Conservation (phyloP, 2,888 invertebrate genomes). For the Drosophila pegasa region DNA sequence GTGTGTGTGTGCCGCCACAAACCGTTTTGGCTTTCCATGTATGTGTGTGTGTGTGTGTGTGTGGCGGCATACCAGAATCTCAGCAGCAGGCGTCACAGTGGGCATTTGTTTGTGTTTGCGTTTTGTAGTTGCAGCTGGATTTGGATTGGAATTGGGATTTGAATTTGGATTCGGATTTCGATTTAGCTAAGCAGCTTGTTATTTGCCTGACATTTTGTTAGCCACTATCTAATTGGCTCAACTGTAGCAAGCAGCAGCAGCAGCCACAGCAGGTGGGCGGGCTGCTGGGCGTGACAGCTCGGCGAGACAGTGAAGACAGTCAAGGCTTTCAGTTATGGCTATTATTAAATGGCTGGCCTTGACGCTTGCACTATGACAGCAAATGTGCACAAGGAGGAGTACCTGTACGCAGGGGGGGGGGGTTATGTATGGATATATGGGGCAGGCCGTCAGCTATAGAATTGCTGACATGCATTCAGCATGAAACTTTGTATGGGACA, state of each 20-base stretch:
- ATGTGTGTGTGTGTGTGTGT: not conserved
- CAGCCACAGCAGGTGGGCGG: not conserved
- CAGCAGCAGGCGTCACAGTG: conserved; percentile 3
- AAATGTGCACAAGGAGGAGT: not conserved
- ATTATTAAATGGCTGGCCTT: conserved; percentile 40
- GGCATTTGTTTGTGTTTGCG: conserved; percentile 2
- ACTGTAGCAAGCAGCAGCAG: not conserved
- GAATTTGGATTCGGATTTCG: conserved; percentile 1
- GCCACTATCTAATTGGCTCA: conserved; percentile 25
- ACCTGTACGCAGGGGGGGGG: not conserved
- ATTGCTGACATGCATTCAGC: conserved; percentile 67
- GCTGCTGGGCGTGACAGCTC: conserved; percentile 6
- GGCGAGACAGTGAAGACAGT: conserved; percentile 13
- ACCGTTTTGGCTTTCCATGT: not conserved
- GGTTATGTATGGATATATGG: not conserved
- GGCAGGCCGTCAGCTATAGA: conserved; percentile 35
- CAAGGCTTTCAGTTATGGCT: conserved; percentile 42
- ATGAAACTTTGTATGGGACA: conserved; percentile 56
- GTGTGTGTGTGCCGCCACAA: not conserved
- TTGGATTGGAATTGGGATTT: not conserved
- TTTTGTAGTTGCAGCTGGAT: not conserved
- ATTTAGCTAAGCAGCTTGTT: conserved; percentile 9
- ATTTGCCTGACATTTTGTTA: conserved; percentile 32
- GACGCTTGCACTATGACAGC: conserved; percentile 22
- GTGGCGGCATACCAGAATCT: not conserved